Evolutionary conservation across 1,140 invertebrate species (phyloP).

Genomic region (Harpegnathos saltator): DNA sequence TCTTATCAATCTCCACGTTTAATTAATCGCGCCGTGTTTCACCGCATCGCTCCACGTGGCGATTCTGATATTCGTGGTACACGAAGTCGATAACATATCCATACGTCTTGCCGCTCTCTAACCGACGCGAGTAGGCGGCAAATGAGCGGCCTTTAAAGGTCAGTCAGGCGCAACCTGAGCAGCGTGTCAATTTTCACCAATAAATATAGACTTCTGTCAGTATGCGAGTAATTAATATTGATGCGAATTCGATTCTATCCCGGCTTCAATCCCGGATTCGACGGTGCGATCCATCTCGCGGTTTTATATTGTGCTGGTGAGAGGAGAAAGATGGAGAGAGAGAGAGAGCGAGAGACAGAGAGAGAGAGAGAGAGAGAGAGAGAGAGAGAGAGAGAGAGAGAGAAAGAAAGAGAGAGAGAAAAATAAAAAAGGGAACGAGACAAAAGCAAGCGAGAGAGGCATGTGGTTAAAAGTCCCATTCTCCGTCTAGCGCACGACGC

Average conservation of each 20-base stretch:
- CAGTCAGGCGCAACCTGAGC: constrained; percentile 44
- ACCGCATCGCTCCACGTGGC: constrained; percentile 3
- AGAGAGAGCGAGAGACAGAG: too few relatives aligned
- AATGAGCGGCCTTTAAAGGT: constrained; percentile 44
- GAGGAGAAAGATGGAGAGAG: neutral
- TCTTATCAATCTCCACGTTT: too few relatives aligned
- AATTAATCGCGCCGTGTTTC: neutral
- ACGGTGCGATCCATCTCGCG: constrained; percentile 26
- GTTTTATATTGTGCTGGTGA: constrained; percentile 14
- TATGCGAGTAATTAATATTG: constrained; percentile 51
- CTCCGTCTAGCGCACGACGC: constrained; percentile 26
- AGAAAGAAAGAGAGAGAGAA: too few relatives aligned
- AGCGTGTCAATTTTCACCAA: constrained; percentile 43
- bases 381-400: too few relatives aligned
- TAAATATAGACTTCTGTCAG: constrained; percentile 48
- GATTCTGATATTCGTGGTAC: neutral
- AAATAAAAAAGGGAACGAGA: too few relatives aligned
- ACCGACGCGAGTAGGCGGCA: neutral
- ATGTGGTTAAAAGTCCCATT: neutral
- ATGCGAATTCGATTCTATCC: constrained; percentile 45
- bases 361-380: too few relatives aligned
- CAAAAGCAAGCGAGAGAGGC: too few relatives aligned
- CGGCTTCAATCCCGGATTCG: constrained; percentile 15
- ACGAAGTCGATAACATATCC: constrained; percentile 21
- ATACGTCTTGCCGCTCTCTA: constrained; percentile 2